Evolutionary conservation across 2,888 invertebrate genomes (phyloP).

Genomic region (Drosophila conformis): DNA sequence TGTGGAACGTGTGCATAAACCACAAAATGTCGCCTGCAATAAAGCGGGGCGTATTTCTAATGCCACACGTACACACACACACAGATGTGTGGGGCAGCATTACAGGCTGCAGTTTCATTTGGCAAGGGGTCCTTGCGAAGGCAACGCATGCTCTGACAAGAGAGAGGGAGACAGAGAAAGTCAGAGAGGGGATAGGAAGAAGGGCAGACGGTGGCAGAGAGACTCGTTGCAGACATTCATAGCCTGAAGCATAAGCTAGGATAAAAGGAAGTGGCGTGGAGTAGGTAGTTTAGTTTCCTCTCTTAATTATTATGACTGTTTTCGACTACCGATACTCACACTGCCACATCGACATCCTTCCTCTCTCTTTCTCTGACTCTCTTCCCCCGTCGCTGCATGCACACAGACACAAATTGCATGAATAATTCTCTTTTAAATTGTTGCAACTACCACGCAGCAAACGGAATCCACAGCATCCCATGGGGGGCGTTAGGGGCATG

Average conservation of each 20-base stretch:
- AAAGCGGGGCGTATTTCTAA: slow-evolving; percentile 73
- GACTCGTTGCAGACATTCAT: slow-evolving; percentile 25
- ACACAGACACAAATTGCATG: slow-evolving; percentile 73
- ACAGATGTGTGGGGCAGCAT: slow-evolving; percentile 37
- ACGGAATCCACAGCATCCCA: slow-evolving; percentile 19
- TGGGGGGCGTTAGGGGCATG: neutral
- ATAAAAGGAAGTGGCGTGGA: neutral
- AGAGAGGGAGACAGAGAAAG: slow-evolving; percentile 14
- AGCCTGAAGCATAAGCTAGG: slow-evolving; percentile 17
- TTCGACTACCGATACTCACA: slow-evolving; percentile 37
- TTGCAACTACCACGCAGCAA: slow-evolving; percentile 58
- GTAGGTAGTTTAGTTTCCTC: slow-evolving; percentile 12
- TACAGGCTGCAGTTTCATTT: slow-evolving; percentile 68
- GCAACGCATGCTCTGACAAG: slow-evolving; percentile 25
- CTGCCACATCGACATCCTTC: neutral
- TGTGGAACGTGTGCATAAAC: slow-evolving; percentile 75
- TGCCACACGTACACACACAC: slow-evolving; percentile 41
- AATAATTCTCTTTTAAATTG: slow-evolving; percentile 81
- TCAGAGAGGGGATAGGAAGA: neutral
- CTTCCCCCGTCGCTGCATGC: neutral
- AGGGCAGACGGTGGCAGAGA: neutral
- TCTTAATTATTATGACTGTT: slow-evolving; percentile 60
- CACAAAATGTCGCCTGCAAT: slow-evolving; percentile 78
- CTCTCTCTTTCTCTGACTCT: too few relatives aligned
- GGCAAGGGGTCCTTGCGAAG: slow-evolving; percentile 60